These are phyloP conservation scores for Anoplius nigerrimus DNA, from an alignment of 2,888 invertebrate species.

Conservation along the genomic window DNA sequence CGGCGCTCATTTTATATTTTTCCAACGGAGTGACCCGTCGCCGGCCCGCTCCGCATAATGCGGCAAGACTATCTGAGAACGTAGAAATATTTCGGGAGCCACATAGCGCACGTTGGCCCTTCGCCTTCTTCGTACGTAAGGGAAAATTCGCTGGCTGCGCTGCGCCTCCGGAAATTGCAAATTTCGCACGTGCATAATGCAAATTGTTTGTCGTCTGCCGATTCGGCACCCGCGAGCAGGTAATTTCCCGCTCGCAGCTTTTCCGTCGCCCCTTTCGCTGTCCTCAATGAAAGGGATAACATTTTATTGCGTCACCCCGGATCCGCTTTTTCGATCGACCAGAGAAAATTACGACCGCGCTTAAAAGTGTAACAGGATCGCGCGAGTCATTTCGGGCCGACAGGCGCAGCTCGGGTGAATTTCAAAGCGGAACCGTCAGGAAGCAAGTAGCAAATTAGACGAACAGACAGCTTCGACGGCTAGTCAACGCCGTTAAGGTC, in stretches of 20 bases:
- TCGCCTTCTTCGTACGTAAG: too few relatives aligned
- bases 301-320: too few relatives aligned
- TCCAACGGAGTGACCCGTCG: neutral
- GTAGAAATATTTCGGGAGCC: slow-evolving; percentile 5
- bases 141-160: neutral
- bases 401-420: too few relatives aligned
- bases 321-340: too few relatives aligned
- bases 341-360: too few relatives aligned
- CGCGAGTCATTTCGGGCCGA: too few relatives aligned
- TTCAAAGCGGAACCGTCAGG: too few relatives aligned
- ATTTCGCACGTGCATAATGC: slow-evolving; percentile 49
- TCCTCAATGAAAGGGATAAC: neutral
- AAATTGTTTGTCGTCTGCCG: neutral
- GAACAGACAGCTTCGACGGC: slow-evolving; percentile 1
- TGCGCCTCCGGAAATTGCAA: slow-evolving; percentile 31
- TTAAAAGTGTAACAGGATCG: too few relatives aligned
- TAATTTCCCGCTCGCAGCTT: too few relatives aligned
- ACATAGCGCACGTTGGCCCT: neutral
- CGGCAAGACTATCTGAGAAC: slow-evolving; percentile 2
- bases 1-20: slow-evolving; percentile 3
- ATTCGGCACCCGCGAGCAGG: too few relatives aligned
- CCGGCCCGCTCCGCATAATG: neutral
- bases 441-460: slow-evolving; percentile 25
- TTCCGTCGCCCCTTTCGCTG: neutral
- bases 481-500: slow-evolving; percentile 21